Evolutionary conservation across 2,797 vertebrate species (phyloP), one percentile per base, ranked within the genome.

Genomic region (Masticophis lateralis): DNA sequence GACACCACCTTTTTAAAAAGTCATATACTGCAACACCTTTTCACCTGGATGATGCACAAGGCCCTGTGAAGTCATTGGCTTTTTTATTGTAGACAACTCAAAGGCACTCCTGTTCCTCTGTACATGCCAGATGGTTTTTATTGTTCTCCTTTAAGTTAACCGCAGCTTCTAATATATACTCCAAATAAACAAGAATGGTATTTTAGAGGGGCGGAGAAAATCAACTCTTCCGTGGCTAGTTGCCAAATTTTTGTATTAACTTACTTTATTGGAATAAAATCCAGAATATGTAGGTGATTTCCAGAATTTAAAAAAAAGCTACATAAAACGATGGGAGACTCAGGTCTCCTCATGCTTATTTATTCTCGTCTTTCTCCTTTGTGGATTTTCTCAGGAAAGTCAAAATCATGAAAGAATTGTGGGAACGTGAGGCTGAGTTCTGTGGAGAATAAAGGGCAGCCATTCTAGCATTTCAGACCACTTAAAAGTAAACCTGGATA

Each of bases 131-230:
- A 37, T 37, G 69, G 32, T 74, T 37, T 74, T 74, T 37, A 74
- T 37, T 74, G 69, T 37, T 37, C 69, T 74, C n/a, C 16, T 74
- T 74, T 18, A 8, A 74, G 69, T 37, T 74, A 18, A 74, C n/a
- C 7, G 18, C 32, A 37, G 69, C 16, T 74, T 66, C 61, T 66
- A 28, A 66, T 66, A 4, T 2, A 66, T 13, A 13, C 27, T n/a
- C 28, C 0, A 4, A 66, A n/a, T 11, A 66, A 66, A 66, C 27
- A 66, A 66, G 61, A 3, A n/a, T 66, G 28, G 12, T n/a, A 13
- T 0, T 51, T 51, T 66, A 61, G 2, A 0, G 16, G n/a, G 27
- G 27, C 0, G 16, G 32, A 2, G 1, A 2, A 0, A 18, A 1
- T 83, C 37, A 83, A 25, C 1, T 22, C 4, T 25, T 43, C 74